Base-by-base conservation (phyloP, 2,113 vertebrate species). In the Elaphurus davidianus region DNA sequence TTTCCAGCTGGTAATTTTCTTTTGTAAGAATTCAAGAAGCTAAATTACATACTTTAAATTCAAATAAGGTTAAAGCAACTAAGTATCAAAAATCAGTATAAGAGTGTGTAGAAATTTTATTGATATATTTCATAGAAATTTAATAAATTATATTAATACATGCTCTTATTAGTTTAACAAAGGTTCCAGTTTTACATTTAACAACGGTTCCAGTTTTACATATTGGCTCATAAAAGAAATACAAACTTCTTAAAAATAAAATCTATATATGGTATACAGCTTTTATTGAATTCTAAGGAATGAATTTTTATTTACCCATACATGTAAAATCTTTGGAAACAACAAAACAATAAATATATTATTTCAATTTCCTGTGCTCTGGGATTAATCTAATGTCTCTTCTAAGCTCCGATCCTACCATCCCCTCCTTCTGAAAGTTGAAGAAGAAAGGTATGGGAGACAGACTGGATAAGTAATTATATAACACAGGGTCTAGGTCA, bases 61-160 rank as follows among this genome's bases (percentile, higher is more conserved):
- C 17, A 57, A 40, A 89, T 60, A 71, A 89, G 7, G 12, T 57
- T 90, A 95, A 91, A 96, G 28, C 17, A 97, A 92, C 16, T 45
- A 86, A 90, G 28, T 60, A 87, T 84, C 87, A 97, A 81, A 45
- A n/a, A 81, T 52, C 52, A 84, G 54, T 84, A 59, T 19, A 85
- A 93, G 16, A 91, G 28, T 67, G 4, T 95, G 47, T 67, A 97
- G 47, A 97, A 95, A 94, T 89, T 87, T 96, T 98, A 97, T 97
- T 97, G 54, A 96, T 76, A 90, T 45, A 94, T 82, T 93, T 94
- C 40, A 87, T 47, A 94, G 9, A 40, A 92, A 96, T 84, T 94
- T 87, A 86, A 97, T 97, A 97, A 97, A 3, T 27, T 89, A 97
- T 74, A 95, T 81, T 91, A 97, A 95, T n/a, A 90, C 36, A 97